Base-by-base conservation (phyloP, 2,888 invertebrate species). In the Agrilus cyanescens region DNA sequence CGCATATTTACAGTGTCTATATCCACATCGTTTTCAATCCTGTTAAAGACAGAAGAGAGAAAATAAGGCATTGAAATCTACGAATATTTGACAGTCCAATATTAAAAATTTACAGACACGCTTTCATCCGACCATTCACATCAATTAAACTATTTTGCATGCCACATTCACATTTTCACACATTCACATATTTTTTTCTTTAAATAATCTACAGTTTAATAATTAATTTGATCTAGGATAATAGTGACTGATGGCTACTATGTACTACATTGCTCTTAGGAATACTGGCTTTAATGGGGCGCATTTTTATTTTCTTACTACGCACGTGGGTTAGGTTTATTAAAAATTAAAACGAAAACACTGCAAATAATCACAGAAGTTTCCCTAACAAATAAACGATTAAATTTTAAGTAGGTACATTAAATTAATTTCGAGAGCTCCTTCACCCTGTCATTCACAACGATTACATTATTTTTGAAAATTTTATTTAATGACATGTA, bases 161-260 rank as follows among this genome's bases (percentile, higher is more conserved):
- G 25, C 25, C 8, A 25, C 25, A 44, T 42, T 38, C 38, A 36
- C 3, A 16, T 36, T 18, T 25, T 16, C 12, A 41, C 38, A 44
- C 47, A 33, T 44, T 40, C 43, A 43, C 38, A 39, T 36, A n/a
- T n/a, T n/a, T 38, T 40, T 35, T 41, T 18, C 16, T 47, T 52
- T 45, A 32, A 46, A 49, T 52, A 53, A 44, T 47, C 52, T 52
- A 52, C 50, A 52, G 47, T 58, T 54, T 59, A 62, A n/a, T n/a
- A n/a, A n/a, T n/a, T n/a, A n/a, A 62, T 64, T 63, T 62, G 61
- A 63, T 61, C 63, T 65, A 65, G 50, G 63, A 59, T 58, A 55
- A 25, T 25, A 63, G 61, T 66, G 65, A 65, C 63, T 65, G 47
- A 47, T 35, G 51, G 52, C 57, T 58, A 25, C 43, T 44, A 60